Conservation (phyloP, 1,140 invertebrate species). For the Drosophila truncata region DNA sequence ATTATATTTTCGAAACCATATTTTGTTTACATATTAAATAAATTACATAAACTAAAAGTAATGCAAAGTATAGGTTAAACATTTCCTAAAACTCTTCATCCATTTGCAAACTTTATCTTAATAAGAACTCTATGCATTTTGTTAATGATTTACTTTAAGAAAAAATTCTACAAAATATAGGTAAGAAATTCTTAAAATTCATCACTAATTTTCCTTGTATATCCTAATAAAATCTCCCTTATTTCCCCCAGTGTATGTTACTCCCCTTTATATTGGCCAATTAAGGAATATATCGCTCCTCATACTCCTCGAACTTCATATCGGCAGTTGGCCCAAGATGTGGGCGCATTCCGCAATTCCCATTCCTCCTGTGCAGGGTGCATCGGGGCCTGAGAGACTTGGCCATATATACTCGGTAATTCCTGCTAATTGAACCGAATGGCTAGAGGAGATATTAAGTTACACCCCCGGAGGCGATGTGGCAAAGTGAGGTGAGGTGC, state of each 20-base stretch:
- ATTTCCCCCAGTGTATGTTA: slow-evolving; percentile 11
- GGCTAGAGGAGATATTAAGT: slow-evolving; percentile 70
- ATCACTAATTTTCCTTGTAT: background rate
- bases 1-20: background rate
- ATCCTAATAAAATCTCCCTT: background rate
- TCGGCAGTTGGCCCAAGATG: slow-evolving; percentile 73
- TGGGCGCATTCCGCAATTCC: slow-evolving; percentile 53
- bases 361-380: slow-evolving; percentile 51
- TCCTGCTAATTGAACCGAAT: slow-evolving; percentile 76
- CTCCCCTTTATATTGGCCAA: slow-evolving; percentile 55
- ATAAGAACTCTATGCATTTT: too few species aligned
- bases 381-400: slow-evolving; percentile 52
- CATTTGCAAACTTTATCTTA: too few species aligned
- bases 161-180: background rate
- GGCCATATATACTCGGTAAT: slow-evolving; percentile 67
- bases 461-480: slow-evolving; percentile 43
- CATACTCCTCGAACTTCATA: slow-evolving; percentile 25
- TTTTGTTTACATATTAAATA: too few species aligned
- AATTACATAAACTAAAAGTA: too few species aligned
- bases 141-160: too few species aligned
- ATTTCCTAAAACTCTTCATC: too few species aligned
- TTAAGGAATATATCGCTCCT: slow-evolving; percentile 63
- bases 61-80: too few species aligned
- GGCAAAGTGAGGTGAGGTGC: slow-evolving; percentile 47
- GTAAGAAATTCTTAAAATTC: background rate